These are phyloP conservation scores for Scolopax bukidnonensis DNA, from an alignment of 2,797 vertebrate genomes.

Conservation along the genomic window DNA sequence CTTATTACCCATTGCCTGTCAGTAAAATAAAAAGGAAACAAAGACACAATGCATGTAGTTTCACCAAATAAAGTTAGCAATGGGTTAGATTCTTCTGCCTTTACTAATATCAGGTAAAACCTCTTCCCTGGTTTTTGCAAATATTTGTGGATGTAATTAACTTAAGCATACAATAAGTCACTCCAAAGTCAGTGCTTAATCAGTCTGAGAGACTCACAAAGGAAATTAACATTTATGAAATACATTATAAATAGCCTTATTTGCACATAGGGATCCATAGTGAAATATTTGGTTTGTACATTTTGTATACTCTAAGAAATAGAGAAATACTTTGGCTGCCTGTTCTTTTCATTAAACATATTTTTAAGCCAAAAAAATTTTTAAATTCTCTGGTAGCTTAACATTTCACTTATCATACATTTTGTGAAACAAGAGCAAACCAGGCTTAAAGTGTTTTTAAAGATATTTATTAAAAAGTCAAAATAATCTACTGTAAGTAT, in stretches of 20 bases:
- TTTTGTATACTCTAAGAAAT: conserved; percentile 8
- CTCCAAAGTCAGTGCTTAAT: conserved; percentile 52
- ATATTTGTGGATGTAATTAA: conserved; percentile 63
- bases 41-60: background rate
- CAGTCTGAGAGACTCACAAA: conserved; percentile 46
- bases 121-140: conserved; percentile 37
- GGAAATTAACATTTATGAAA: conserved; percentile 47
- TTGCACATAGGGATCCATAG: background rate
- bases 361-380: background rate
- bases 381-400: background rate
- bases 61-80: conserved; percentile 1
- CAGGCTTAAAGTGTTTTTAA: conserved; percentile 9
- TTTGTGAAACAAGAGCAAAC: background rate
- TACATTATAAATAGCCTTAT: conserved; percentile 34
- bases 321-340: background rate
- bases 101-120: conserved; percentile 1
- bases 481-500: background rate
- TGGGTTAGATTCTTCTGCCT: background rate
- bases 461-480: background rate
- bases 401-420: background rate
- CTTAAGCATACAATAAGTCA: conserved; percentile 59
- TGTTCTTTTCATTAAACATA: background rate
- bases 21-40: background rate
- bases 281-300: conserved; percentile 32
- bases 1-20: background rate